These are phyloP conservation scores for Meda fulgida DNA, from an alignment of 2,797 vertebrate genomes.

Conservation along the genomic window DNA sequence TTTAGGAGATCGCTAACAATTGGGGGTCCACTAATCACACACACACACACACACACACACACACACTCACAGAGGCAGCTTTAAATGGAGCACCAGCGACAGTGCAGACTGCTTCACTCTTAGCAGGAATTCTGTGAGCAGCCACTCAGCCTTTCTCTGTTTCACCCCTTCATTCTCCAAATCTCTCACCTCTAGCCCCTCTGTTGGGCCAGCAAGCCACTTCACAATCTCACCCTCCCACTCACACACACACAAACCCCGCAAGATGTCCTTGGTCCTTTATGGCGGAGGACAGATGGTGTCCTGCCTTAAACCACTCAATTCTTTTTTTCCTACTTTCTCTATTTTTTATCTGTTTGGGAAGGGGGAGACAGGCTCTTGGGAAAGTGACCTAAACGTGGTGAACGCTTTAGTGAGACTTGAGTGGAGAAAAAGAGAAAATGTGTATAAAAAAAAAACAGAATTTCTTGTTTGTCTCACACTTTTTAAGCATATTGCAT, in stretches of 20 bases:
- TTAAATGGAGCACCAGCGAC: slow-evolving; percentile 29
- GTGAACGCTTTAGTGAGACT: slow-evolving; percentile 89
- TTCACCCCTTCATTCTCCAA: slow-evolving; percentile 42
- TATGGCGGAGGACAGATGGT: slow-evolving; percentile 89
- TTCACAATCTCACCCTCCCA: slow-evolving; percentile 44
- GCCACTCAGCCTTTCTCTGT: slow-evolving; percentile 34
- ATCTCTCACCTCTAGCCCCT: slow-evolving; percentile 61
- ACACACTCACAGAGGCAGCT: slow-evolving; percentile 39
- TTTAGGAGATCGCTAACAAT: slow-evolving; percentile 60
- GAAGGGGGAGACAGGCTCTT: slow-evolving; percentile 86
- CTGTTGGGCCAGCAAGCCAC: slow-evolving; percentile 62
- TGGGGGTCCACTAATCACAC: slow-evolving; percentile 59
- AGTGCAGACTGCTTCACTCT: slow-evolving; percentile 27
- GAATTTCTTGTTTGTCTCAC: slow-evolving; percentile 5
- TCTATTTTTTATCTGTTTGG: slow-evolving; percentile 58
- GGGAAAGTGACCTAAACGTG: slow-evolving; percentile 88
- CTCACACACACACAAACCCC: slow-evolving; percentile 43
- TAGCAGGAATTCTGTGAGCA: slow-evolving; percentile 28
- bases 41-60: slow-evolving; percentile 39
- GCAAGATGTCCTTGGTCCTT: slow-evolving; percentile 81
- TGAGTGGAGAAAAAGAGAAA: slow-evolving; percentile 72
- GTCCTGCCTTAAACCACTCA: slow-evolving; percentile 87
- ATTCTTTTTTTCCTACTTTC: slow-evolving; percentile 69
- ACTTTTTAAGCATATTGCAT: neutral
- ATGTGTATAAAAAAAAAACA: neutral